Base-by-base conservation (phyloP, 2,888 invertebrate species). In the Drosophila tanythrix region DNA sequence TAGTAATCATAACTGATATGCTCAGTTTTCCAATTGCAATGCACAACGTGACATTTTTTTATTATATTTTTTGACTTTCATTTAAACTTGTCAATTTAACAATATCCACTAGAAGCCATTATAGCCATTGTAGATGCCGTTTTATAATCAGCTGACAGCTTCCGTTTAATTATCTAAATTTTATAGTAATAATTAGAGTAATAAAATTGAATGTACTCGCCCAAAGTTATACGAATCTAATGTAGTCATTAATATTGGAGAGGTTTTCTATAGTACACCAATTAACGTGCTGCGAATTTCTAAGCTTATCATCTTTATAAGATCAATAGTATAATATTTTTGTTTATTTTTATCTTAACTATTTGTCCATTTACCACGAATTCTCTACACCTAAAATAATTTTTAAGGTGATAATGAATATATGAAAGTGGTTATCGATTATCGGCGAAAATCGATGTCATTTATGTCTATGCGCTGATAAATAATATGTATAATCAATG, bases 21-120 rank as follows among this genome's bases (percentile, higher is more conserved):
- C n/a, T 33, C 31, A n/a, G 21, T 46, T 46, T 46, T 58, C 51
- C 15, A 55, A 10, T 31, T 33, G 31, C 52, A n/a, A n/a, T 51
- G 51, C 51, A 13, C 51, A 57, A 31, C 29, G 40, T 48, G 50
- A 36, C n/a, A 21, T 43, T 43, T 40, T 11, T 2, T 10, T 2
- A 11, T 46, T 25, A 21, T 21, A 21, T 21, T 36, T n/a, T 29
- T 36, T 36, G 60, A 36, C 50, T 51, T 50, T 60, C 60, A 60
- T 60, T 52, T 51, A 31, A 60, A 51, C 60, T 61, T 38, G n/a
- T 29, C 11, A 66, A 63, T 64, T 66, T 65, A 51, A 65, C 66
- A 52, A 64, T 21, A 33, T 29, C 1, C 31, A n/a, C 52, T 31
- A 31, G 13, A n/a, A 52, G 31, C 52, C 21, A 8, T 33, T 21